A percentile compares a stretch with the other conserved stretches of the same genome.
Evolutionary conservation across 2,888 invertebrate genomes (phyloP).

Genomic region (Sepioteuthis lessoniana): DNA sequence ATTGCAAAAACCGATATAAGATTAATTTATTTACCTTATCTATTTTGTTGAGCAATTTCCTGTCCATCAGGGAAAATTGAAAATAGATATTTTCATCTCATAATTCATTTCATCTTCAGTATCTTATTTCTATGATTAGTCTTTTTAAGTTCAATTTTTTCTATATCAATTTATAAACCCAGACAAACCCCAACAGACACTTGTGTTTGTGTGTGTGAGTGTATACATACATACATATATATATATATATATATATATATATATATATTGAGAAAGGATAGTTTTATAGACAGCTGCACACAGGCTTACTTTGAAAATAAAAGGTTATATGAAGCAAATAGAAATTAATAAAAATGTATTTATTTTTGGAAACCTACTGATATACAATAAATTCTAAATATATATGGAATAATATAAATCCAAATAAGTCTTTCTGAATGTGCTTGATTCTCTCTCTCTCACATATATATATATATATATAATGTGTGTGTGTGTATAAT

Average conservation of each 20-base stretch:
- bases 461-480: constrained; percentile 11
- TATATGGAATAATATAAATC: too few relatives aligned
- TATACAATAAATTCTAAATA: too few relatives aligned
- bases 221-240: background rate
- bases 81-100: constrained; percentile 21
- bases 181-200: background rate
- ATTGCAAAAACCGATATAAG: background rate
- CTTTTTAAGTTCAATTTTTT: background rate
- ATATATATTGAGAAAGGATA: background rate
- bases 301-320: too few relatives aligned
- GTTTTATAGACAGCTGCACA: too few relatives aligned
- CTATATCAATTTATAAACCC: background rate
- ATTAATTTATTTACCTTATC: background rate
- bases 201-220: background rate
- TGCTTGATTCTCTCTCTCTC: too few relatives aligned
- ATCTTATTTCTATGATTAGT: background rate
- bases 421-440: background rate
- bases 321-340: too few relatives aligned
- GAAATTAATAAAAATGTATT: too few relatives aligned
- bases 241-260: background rate
- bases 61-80: background rate
- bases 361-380: too few relatives aligned
- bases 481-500: background rate
- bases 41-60: background rate
- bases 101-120: background rate